phyloP scores from a whole-genome alignment of 1,140 invertebrate species.

The Zaprionus lachaisei region DNA sequence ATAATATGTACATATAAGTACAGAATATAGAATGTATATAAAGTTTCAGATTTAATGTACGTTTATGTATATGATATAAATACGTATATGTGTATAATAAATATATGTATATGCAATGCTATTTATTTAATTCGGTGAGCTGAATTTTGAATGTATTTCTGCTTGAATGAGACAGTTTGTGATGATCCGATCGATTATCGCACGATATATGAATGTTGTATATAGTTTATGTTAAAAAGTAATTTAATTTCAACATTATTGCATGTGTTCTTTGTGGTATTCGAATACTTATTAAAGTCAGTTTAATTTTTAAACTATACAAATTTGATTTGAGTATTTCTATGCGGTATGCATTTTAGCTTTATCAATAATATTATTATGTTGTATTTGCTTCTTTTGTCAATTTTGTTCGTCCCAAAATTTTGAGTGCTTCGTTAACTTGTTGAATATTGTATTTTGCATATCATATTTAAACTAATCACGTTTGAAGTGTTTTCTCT shows the following conservation, averaged over 20 bases:
- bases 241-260: conserved; percentile 76
- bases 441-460: conserved; percentile 41
- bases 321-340: conserved; percentile 39
- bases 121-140: conserved; percentile 71
- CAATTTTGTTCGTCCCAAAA: conserved; percentile 26
- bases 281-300: conserved; percentile 37
- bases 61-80: conserved; percentile 27
- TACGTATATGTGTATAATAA: conserved; percentile 8
- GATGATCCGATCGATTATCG: conserved; percentile 41
- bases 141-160: conserved; percentile 75
- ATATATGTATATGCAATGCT: conserved; percentile 60
- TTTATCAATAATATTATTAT: conserved; percentile 1
- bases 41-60: conserved; percentile 7
- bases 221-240: conserved; percentile 72
- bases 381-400: background rate
- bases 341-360: conserved; percentile 17
- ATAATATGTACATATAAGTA: conserved; percentile 38
- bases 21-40: conserved; percentile 35
- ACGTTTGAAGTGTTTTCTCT: conserved; percentile 29
- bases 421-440: conserved; percentile 39
- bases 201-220: conserved; percentile 21
- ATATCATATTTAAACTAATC: conserved; percentile 31
- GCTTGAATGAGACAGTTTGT: conserved; percentile 53
- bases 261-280: conserved; percentile 51
- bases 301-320: conserved; percentile 48